phyloP scores from a whole-genome alignment of 2,888 invertebrate genomes.

The Hipparchia sbordonii region DNA sequence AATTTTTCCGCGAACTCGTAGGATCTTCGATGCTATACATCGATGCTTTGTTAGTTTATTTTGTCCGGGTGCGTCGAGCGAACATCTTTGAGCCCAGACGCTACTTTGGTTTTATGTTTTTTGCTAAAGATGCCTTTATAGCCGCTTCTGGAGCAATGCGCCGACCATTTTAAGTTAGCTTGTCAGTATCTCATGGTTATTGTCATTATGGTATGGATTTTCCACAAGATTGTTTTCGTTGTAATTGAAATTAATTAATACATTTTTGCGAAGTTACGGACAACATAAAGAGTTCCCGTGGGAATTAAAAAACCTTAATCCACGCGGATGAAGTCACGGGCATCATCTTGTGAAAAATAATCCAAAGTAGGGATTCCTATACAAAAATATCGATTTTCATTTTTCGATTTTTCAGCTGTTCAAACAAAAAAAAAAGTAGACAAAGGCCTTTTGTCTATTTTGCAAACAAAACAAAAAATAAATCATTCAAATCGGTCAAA shows the following conservation, averaged over 20 bases:
- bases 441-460: too few species aligned
- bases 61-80: not conserved
- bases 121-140: not conserved
- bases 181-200: conserved; percentile 13
- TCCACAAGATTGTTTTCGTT: not conserved
- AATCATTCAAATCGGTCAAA: too few species aligned
- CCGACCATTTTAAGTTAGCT: conserved; percentile 21
- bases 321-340: too few species aligned
- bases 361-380: too few species aligned
- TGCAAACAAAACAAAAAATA: too few species aligned
- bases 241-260: not conserved
- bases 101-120: conserved; percentile 23
- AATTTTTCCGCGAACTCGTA: not conserved
- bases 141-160: not conserved
- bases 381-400: too few species aligned
- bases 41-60: not conserved
- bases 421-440: too few species aligned
- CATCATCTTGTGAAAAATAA: too few species aligned
- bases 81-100: conserved; percentile 26
- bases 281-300: too few species aligned
- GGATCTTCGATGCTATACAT: not conserved
- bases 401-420: too few species aligned
- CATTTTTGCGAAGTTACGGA: too few species aligned
- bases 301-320: too few species aligned
- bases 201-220: not conserved